Evolutionary conservation across 2,113 vertebrate genomes (phyloP).

Genomic region (Datnioides undecimradiatus): DNA sequence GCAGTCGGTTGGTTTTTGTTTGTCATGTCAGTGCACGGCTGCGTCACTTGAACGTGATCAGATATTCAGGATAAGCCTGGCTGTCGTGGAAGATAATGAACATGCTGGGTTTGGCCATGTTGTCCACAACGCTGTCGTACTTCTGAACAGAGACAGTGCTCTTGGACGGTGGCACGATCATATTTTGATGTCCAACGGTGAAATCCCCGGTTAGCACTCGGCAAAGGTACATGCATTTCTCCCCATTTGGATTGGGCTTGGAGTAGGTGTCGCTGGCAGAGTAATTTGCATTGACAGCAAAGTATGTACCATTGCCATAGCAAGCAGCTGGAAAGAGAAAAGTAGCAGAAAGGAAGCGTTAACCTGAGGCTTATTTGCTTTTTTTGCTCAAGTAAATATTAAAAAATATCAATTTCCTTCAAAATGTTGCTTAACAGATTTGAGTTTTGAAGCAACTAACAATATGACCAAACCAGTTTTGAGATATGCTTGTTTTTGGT

Average conservation of each 20-base stretch:
- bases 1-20: no score
- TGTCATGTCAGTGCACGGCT: background rate
- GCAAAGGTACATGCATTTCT: slow-evolving; percentile 86
- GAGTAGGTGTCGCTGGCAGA: slow-evolving; percentile 82
- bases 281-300: slow-evolving; percentile 85
- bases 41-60: slow-evolving; percentile 86
- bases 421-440: no score
- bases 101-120: slow-evolving; percentile 48
- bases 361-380: background rate
- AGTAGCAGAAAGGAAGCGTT: background rate
- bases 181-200: slow-evolving; percentile 30
- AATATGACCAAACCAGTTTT: no score
- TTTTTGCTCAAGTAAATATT: no score
- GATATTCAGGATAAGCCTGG: slow-evolving; percentile 89
- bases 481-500: no score
- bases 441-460: no score
- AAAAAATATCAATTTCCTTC: no score
- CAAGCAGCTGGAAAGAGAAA: slow-evolving; percentile 75
- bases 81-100: slow-evolving; percentile 88
- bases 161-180: slow-evolving; percentile 82
- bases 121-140: slow-evolving; percentile 87
- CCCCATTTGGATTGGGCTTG: slow-evolving; percentile 62
- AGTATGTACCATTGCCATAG: slow-evolving; percentile 88
- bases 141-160: slow-evolving; percentile 28
- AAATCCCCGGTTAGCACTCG: slow-evolving; percentile 86